phyloP scores from a whole-genome alignment of 2,888 invertebrate species.

The Andrena camellia region DNA sequence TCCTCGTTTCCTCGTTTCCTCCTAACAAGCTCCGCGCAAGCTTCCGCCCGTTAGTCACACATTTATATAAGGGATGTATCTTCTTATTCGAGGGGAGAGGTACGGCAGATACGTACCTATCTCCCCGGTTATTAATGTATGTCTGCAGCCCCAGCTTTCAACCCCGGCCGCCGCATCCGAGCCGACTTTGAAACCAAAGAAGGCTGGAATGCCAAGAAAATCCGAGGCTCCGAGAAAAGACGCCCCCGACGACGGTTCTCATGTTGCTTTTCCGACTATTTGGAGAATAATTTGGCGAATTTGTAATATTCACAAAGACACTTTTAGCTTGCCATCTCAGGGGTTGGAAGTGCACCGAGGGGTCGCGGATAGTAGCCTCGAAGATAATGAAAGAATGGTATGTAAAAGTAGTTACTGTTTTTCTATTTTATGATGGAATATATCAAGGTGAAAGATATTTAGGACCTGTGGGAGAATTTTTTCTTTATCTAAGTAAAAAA shows the following conservation, averaged over 20 bases:
- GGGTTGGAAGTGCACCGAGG: too few species aligned
- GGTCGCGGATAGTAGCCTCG: too few species aligned
- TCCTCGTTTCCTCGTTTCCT: constrained; percentile 74
- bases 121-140: constrained; percentile 82
- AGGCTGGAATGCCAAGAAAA: constrained; percentile 77
- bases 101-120: constrained; percentile 80
- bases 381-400: too few species aligned
- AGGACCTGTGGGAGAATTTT: too few species aligned
- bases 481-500: too few species aligned
- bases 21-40: constrained; percentile 75
- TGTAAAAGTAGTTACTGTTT: too few species aligned
- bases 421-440: too few species aligned
- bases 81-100: constrained; percentile 72
- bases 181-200: constrained; percentile 63
- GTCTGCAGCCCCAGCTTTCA: constrained; percentile 77
- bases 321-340: too few species aligned
- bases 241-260: constrained; percentile 75
- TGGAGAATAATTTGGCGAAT: not conserved
- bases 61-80: constrained; percentile 81
- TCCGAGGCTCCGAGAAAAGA: constrained; percentile 78
- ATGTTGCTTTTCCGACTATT: constrained; percentile 48
- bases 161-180: constrained; percentile 36
- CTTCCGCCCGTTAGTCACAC: constrained; percentile 81
- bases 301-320: not conserved
- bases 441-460: too few species aligned